Evolutionary conservation across 2,113 vertebrate species (phyloP).

Genomic region (Pangasianodon hypophthalmus): DNA sequence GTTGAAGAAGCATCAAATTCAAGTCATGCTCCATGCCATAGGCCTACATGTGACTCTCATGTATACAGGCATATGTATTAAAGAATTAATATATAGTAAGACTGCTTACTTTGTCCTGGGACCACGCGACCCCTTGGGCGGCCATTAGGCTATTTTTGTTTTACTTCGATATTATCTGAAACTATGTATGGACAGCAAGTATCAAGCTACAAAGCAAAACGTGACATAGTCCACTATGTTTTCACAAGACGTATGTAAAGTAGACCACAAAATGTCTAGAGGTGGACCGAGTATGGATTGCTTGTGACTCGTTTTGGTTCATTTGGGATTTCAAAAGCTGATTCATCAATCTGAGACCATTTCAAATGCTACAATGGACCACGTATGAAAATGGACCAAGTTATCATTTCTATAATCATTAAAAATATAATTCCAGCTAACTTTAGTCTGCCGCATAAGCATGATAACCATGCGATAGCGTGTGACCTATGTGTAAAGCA

Average conservation of each 20-base stretch:
- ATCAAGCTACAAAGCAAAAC: not conserved
- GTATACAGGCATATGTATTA: not conserved
- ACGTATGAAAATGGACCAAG: not conserved
- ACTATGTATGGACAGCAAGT: not conserved
- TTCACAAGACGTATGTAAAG: not conserved
- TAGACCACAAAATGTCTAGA: not conserved
- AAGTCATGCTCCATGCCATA: not conserved
- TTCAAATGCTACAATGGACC: not conserved
- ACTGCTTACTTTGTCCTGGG: not conserved
- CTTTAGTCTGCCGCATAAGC: not conserved
- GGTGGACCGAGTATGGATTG: not conserved
- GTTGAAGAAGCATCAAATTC: not conserved
- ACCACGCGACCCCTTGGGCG: not conserved
- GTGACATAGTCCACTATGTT: not conserved
- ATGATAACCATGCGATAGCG: not conserved
- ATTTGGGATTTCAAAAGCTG: not conserved
- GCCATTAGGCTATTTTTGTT: not conserved
- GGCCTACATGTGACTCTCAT: not conserved
- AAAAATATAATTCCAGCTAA: not conserved
- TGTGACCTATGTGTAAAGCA: not conserved
- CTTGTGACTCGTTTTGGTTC: not conserved
- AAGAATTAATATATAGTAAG: not conserved
- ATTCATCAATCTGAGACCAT: not conserved
- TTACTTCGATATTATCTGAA: not conserved
- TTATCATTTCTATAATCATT: not conserved